These are phyloP conservation scores for Achroia grisella DNA, from an alignment of 1,140 invertebrate genomes.

Conservation along the genomic window DNA sequence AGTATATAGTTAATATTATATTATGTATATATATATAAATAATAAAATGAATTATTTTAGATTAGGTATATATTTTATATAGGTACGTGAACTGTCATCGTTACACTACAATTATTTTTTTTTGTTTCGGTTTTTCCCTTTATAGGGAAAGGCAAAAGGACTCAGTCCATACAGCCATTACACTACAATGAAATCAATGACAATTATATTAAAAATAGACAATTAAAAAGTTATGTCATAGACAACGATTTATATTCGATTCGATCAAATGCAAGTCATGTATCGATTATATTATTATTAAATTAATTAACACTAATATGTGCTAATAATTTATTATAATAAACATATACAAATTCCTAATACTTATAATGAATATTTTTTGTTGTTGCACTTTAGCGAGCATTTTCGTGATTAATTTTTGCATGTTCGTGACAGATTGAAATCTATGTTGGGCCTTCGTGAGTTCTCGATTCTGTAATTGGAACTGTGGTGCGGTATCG, in stretches of 20 bases:
- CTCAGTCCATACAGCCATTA: too few relatives aligned
- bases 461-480: conserved; percentile 3
- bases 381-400: background rate
- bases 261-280: background rate
- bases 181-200: too few relatives aligned
- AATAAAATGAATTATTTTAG: too few relatives aligned
- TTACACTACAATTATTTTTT: too few relatives aligned
- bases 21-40: too few relatives aligned
- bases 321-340: background rate
- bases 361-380: background rate
- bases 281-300: background rate
- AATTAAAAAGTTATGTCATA: too few relatives aligned
- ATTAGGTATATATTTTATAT: too few relatives aligned
- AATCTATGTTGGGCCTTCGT: background rate
- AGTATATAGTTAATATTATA: too few relatives aligned
- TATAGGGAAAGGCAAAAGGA: too few relatives aligned
- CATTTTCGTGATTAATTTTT: background rate
- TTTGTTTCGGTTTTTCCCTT: too few relatives aligned
- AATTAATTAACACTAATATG: background rate
- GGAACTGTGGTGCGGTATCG: background rate
- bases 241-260: background rate
- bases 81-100: too few relatives aligned
- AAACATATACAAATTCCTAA: background rate
- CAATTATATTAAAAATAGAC: too few relatives aligned
- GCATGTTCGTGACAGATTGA: conserved; percentile 5